phyloP scores from a whole-genome alignment of 2,888 invertebrate species.

The Cantharis nigra region DNA sequence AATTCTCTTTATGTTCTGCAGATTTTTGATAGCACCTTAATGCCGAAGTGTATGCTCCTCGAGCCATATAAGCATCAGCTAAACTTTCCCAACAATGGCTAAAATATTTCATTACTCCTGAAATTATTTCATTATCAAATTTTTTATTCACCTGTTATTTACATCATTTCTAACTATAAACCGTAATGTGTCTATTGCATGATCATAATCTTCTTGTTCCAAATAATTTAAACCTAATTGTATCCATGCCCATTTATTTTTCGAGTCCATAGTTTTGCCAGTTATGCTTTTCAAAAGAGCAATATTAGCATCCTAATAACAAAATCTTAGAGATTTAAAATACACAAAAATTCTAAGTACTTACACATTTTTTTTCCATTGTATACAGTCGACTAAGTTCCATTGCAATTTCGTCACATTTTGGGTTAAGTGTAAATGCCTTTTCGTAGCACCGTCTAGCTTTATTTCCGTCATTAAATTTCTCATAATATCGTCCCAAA shows the following conservation, averaged over 20 bases:
- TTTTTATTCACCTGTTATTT: slow-evolving; percentile 64
- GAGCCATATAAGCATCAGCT: slow-evolving; percentile 86
- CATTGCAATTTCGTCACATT: slow-evolving; percentile 69
- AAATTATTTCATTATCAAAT: slow-evolving; percentile 1
- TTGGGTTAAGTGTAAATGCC: slow-evolving; percentile 73
- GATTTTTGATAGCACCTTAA: slow-evolving; percentile 83
- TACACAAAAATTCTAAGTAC: slow-evolving; percentile 16
- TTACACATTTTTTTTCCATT: slow-evolving; percentile 67
- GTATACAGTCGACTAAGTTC: slow-evolving; percentile 78
- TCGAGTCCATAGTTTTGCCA: slow-evolving; percentile 49
- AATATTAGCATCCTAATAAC: slow-evolving; percentile 63
- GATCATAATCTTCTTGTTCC: slow-evolving; percentile 70
- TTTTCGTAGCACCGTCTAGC: slow-evolving; percentile 85
- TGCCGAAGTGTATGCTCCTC: slow-evolving; percentile 90
- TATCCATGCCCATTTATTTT: slow-evolving; percentile 76
- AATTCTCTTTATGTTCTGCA: slow-evolving; percentile 66
- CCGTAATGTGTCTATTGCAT: slow-evolving; percentile 78
- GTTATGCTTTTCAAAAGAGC: slow-evolving; percentile 63
- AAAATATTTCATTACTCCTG: slow-evolving; percentile 25
- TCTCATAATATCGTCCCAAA: slow-evolving; percentile 75
- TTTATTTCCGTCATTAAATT: slow-evolving; percentile 69
- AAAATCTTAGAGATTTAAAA: background rate
- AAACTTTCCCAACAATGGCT: slow-evolving; percentile 82
- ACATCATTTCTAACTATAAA: slow-evolving; percentile 71
- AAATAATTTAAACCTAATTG: slow-evolving; percentile 83